Evolutionary conservation across 2,888 invertebrate species (phyloP), one percentile per base, ranked within the genome.

Genomic region (Troilus luridus): DNA sequence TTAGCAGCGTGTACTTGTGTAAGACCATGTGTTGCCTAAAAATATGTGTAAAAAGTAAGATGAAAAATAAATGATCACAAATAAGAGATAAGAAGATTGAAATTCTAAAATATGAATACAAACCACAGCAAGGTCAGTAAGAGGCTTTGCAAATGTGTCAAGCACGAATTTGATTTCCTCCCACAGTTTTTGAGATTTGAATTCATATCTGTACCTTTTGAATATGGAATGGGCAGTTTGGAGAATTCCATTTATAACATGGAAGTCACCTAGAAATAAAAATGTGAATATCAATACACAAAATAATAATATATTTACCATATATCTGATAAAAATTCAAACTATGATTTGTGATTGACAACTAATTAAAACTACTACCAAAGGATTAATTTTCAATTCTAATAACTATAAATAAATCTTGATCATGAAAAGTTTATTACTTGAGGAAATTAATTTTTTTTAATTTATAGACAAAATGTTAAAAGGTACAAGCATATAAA

Each of bases 171-270:
- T 99, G 92, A 99, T 99, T 95, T 99, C 99, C 90, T 96, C 96
- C 99, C 99, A 99, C 7, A 99, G 95, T 92, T 96, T 96, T 94
- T 99, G 97, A 0, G 99, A 98, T 94, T 99, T 98, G 94, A 98
- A 98, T 94, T 99, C 99, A 93, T 97, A 98, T 89, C 99, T 96
- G 94, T 99, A 99, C 93, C 98, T 96, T 94, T 98, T 98, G 95
- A 99, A 99, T 2, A 99, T 95, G 0, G 99, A 99, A 94, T 99
- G 98, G 0, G 98, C 99, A 0, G 99, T 99, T 93, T 98, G 96
- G 17, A 99, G 95, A 0, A 99, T 97, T 0, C 99, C 99, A 94
- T 99, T 98, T 92, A 99, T 98, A 0, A 98, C 95, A 94, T 98
- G 97, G 94, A 99, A 98, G 94, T 99, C 98, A 85, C 98, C 98